Conservation (phyloP, 2,113 vertebrate species). For the Neotragus pygmaeus region DNA sequence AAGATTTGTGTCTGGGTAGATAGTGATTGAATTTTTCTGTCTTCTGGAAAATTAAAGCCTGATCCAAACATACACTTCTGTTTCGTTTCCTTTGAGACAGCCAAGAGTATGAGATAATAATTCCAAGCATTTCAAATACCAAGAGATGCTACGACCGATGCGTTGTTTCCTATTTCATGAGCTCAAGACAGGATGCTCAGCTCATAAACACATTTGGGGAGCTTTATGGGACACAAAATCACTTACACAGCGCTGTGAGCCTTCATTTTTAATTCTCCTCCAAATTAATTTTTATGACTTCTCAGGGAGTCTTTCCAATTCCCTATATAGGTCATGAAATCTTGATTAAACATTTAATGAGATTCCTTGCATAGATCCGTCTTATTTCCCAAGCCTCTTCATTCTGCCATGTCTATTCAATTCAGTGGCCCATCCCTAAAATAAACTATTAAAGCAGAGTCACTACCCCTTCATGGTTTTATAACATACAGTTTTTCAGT, state of each 20-base stretch:
- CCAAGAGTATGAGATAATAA: slow-evolving; percentile 58
- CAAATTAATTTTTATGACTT: slow-evolving; percentile 54
- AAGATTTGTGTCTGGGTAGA: slow-evolving; percentile 42
- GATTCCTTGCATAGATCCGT: slow-evolving; percentile 36
- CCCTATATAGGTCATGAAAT: not conserved
- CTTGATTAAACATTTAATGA: slow-evolving; percentile 36
- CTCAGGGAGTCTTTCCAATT: slow-evolving; percentile 39
- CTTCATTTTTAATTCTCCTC: slow-evolving; percentile 28
- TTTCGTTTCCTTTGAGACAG: slow-evolving; percentile 72
- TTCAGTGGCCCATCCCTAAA: not conserved
- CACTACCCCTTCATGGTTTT: not conserved
- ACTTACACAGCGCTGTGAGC: slow-evolving; percentile 42
- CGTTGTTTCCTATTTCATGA: slow-evolving; percentile 75
- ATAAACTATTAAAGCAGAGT: slow-evolving; percentile 21
- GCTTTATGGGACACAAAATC: slow-evolving; percentile 57
- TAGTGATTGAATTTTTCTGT: slow-evolving; percentile 55
- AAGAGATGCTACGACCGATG: slow-evolving; percentile 69
- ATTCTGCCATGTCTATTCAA: not conserved
- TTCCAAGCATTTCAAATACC: slow-evolving; percentile 54
- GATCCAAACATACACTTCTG: slow-evolving; percentile 64
- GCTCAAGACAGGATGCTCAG: slow-evolving; percentile 70
- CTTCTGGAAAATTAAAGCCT: slow-evolving; percentile 69
- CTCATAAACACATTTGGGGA: slow-evolving; percentile 72
- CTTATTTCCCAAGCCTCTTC: slow-evolving; percentile 27
- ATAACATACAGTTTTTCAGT: not conserved